phyloP scores from a whole-genome alignment of 2,113 vertebrate genomes.

The Cisticola juncidis region DNA sequence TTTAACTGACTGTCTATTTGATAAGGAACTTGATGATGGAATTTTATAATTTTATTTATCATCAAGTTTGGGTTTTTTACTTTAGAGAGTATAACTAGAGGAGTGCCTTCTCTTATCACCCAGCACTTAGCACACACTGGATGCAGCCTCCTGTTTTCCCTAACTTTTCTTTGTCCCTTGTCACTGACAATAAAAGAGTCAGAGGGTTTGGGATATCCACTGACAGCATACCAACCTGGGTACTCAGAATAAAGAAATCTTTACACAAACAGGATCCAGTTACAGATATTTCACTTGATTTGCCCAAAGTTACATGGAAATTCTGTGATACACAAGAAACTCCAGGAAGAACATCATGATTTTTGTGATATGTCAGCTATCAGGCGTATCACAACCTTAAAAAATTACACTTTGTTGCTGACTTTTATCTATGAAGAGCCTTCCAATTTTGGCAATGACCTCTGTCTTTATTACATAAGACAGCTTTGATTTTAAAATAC shows the following conservation, averaged over 20 bases:
- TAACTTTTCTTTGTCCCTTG: neutral
- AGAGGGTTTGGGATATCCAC: neutral
- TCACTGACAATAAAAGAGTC: neutral
- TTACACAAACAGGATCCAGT: neutral
- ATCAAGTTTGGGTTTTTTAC: neutral
- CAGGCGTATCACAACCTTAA: neutral
- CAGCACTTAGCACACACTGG: neutral
- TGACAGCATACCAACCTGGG: neutral
- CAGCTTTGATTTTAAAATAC: neutral
- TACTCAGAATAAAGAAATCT: neutral
- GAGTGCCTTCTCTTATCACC: neutral
- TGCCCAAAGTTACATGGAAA: neutral
- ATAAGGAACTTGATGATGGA: neutral
- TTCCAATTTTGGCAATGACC: neutral
- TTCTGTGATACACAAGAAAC: neutral
- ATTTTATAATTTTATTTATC: neutral
- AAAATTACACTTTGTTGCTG: neutral
- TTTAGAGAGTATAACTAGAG: neutral
- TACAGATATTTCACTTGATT: neutral
- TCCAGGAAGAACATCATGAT: neutral
- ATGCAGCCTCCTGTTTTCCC: fast-evolving
- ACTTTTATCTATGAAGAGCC: neutral
- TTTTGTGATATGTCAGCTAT: neutral
- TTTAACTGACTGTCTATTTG: neutral
- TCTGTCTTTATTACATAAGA: neutral